Evolutionary conservation across 2,888 invertebrate genomes (phyloP), one percentile per base, ranked within the genome.

Genomic region (Acrocyrtus sp.): DNA sequence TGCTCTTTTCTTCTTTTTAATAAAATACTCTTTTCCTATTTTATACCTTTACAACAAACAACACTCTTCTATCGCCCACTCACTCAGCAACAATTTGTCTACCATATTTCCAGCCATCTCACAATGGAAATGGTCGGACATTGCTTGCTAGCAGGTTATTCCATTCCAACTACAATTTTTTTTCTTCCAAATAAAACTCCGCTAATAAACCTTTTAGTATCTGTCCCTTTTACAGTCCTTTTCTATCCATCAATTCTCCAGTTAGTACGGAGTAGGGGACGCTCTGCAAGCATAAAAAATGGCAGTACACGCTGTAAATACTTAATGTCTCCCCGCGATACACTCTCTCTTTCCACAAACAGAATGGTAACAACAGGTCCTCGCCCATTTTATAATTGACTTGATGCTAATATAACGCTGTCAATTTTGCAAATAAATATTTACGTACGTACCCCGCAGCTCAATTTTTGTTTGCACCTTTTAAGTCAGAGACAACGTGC

Each of bases 151-250:
- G 57, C 57, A 57, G 43, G 41, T 43, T 43, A 41, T 57, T 57
- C 24, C 61, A 61, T 34, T 65, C 48, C 17, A 2, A 45, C 5
- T 39, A 53, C 53, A 53, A 50, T 57, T 67, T 54, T 50, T 60
- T 68, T 68, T 68, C 56, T 56, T 61, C 54, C 62, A 61, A 69
- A 69, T 69, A 69, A 54, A 61, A 61, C 56, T 62, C 48, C 56
- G 69, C 69, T 69, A 69, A 69, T 69, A 69, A 69, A 69, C 69
- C 69, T 69, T 69, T 69, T 69, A 69, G 62, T 69, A 56, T 62
- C 69, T 69, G 69, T 69, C 69, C 61, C 60, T 60, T 58, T 66
- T 51, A 41, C 67, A 29, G n/a, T n/a, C n/a, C 51, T 34, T 24
- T 34, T 51, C 62, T 41, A 41, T 62, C 62, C 62, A 26, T 50